Evolutionary conservation across 2,113 vertebrate species (phyloP), one percentile per base, ranked within the genome.

Genomic region (Camarhynchus parvulus): DNA sequence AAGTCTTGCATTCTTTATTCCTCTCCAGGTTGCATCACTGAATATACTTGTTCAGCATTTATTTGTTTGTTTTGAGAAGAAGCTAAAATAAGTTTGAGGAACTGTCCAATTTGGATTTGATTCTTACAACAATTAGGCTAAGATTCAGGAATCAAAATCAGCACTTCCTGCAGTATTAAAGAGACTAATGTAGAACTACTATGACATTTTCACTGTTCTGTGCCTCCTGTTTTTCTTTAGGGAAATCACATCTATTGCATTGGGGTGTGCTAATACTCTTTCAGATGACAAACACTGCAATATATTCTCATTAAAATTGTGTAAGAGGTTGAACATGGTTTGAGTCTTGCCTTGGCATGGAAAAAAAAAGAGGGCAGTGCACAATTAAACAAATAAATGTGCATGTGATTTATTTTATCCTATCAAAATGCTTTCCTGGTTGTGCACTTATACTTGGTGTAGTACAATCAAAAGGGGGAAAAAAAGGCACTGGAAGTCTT

Each of bases 241-340:
- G 86, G 87, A 92, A 92, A 94, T 90, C 90, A 73, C 70, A 87
- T 89, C 73, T 79, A 67, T 62, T 88, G 81, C 90, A 76, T n/a
- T 52, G 5, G 28, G 37, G 41, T 27, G 16, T 59, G n/a, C 75
- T 92, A 92, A 86, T 67, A 91, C 66, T 81, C 62, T 79, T 94
- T 82, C 74, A 80, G 84, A 90, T 94, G 74, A 95, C 84, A 94
- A 94, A 92, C 69, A 95, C 22, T 50, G 89, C 89, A 92, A 84
- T 96, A 92, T 82, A 88, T 94, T 95, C 94, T 96, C 84, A 89
- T 96, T 97, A 94, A 95, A 95, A 91, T 30, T 20, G 17, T 66
- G 31, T 58, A 58, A 83, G 44, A 88, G n/a, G 30, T 86, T 72
- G 73, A 89, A 76, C 11, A 56, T 33, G 12, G 50, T 63, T 72